A percentile compares a stretch with the other conserved stretches of the same genome.
Conservation (phyloP, 2,113 vertebrate genomes). For the Eupsittula cactorum region DNA sequence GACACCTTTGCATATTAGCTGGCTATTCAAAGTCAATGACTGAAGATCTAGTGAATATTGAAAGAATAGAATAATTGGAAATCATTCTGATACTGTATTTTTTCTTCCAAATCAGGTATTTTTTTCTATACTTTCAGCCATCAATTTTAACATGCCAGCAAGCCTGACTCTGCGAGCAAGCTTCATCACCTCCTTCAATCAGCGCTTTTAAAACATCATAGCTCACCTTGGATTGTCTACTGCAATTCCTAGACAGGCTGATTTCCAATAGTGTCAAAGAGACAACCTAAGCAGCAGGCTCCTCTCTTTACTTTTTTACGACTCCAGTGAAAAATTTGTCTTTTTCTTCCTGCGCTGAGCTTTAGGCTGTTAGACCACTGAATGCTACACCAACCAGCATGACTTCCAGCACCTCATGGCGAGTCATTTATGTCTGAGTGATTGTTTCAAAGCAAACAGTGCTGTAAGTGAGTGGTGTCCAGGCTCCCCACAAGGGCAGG, state of each 20-base stretch:
- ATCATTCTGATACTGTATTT: background rate
- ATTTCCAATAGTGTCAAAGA: background rate
- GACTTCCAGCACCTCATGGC: background rate
- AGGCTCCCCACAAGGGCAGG: background rate
- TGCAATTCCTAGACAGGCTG: background rate
- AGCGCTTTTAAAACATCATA: background rate
- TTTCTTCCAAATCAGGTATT: background rate
- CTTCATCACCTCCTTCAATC: background rate
- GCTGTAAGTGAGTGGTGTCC: background rate
- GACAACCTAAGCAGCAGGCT: background rate
- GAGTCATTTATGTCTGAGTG: slow-evolving; percentile 7
- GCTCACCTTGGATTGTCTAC: background rate
- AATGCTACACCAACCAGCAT: background rate
- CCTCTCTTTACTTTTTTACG: background rate
- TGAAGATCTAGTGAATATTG: background rate
- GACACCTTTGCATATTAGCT: background rate
- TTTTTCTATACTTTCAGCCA: slow-evolving; percentile 13
- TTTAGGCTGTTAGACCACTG: background rate
- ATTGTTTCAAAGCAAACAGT: slow-evolving; percentile 23
- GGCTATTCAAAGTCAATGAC: background rate
- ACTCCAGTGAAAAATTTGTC: background rate
- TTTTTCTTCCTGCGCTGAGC: background rate
- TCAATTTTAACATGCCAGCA: slow-evolving; percentile 13
- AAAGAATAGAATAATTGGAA: background rate
- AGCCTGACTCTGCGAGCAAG: background rate